Conservation (phyloP, 2,888 invertebrate species). For the Zygaena filipendulae region DNA sequence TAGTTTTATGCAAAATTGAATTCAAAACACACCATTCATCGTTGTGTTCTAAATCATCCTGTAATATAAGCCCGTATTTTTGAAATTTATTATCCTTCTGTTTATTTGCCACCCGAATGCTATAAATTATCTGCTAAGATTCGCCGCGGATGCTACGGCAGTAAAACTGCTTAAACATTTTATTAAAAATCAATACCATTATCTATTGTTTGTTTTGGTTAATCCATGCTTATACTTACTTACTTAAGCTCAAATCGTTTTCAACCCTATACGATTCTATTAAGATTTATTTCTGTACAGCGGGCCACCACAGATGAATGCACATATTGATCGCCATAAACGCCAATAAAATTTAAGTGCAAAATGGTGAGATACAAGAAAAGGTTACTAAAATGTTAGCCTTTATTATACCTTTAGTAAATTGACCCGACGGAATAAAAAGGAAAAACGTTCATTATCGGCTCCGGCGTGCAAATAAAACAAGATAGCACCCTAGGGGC, state of each 20-base stretch:
- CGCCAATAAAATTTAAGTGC: slow-evolving; percentile 34
- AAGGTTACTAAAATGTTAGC: slow-evolving; percentile 32
- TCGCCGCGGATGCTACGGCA: slow-evolving; percentile 14
- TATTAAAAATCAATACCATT: slow-evolving; percentile 35
- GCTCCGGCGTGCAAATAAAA: slow-evolving; percentile 52
- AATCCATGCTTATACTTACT: slow-evolving; percentile 25
- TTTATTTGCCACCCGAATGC: too few relatives aligned
- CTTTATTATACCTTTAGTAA: slow-evolving; percentile 51
- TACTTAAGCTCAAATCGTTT: slow-evolving; percentile 16
- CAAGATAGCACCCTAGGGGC: slow-evolving; percentile 52
- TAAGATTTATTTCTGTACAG: slow-evolving; percentile 21
- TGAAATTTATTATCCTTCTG: too few relatives aligned
- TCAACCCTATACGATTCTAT: slow-evolving; percentile 20
- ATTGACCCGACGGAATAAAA: slow-evolving; percentile 44
- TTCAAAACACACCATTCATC: too few relatives aligned
- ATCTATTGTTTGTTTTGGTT: slow-evolving; percentile 39
- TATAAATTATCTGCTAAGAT: slow-evolving; percentile 1
- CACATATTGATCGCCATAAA: slow-evolving; percentile 33
- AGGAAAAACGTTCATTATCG: slow-evolving; percentile 62
- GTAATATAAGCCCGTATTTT: too few relatives aligned
- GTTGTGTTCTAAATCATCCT: slow-evolving; percentile 15
- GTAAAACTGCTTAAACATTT: slow-evolving; percentile 37
- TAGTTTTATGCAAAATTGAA: too few relatives aligned
- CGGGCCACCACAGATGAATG: slow-evolving; percentile 22
- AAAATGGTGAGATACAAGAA: slow-evolving; percentile 22